Evolutionary conservation across 2,888 invertebrate species (phyloP), one percentile per base, ranked within the genome.

Genomic region (Cephalotes varians): DNA sequence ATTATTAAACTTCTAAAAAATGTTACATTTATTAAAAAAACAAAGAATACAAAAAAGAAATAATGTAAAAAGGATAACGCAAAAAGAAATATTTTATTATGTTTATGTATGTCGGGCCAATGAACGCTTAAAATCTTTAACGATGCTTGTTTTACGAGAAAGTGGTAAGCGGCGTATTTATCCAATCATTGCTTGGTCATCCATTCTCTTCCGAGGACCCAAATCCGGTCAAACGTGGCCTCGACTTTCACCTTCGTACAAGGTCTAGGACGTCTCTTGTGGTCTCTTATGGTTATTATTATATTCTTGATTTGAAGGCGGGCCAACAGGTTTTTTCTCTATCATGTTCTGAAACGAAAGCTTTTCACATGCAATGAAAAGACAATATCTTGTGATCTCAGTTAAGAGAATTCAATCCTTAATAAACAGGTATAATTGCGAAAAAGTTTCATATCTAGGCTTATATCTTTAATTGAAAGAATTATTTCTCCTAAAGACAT

Each of bases 241-340:
- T 91, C 88, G 86, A 92, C 93, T 93, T 93, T 93, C 92, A 93
- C 92, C 90, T 88, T 93, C 91, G 85, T 64, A 80, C 92, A 92
- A 93, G 93, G 93, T 93, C 92, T 93, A 92, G 92, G 92, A 89
- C 91, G 85, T 81, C 31, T 28, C 18, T 28, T 49, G 28, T 47
- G 44, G 85, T 81, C 31, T 28, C 18, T 28, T 49, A 28, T 47
- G 44, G n/a, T 51, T 25, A 37, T 28, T 21, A 49, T 49, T 18
- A 47, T 60, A 28, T 18, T 54, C 25, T 47, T 54, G 21, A 9
- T 54, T 31, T n/a, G 2, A 28, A 34, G 54, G 2, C 37, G n/a
- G 18, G 40, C 12, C 12, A 12, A 40, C n/a, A 51, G 7, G 15
- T 73, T 5, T 15, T 31, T 56, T n/a, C 21, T 74, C 6, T 37